Evolutionary conservation across 2,113 vertebrate genomes (phyloP), one percentile per base, ranked within the genome.

Genomic region (Capricornis sumatraensis): DNA sequence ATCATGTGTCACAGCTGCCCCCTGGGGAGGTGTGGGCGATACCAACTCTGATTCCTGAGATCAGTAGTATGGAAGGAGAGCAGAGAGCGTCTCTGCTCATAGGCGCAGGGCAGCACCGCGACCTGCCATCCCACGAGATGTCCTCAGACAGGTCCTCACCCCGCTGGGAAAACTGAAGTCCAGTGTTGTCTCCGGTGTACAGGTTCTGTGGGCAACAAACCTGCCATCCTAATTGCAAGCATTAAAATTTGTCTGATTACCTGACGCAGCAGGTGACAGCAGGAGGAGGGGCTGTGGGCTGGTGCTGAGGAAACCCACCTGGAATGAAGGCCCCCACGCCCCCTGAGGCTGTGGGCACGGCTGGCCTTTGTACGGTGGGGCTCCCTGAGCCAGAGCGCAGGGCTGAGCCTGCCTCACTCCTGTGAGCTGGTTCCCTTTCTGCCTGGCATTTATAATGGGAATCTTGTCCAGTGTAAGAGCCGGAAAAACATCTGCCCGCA

Each of bases 111-210:
- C 12, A 13, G 4, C 43, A 4, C 13, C 9, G 4, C 3, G 52
- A 52, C 50, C 27, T 8, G 7, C 25, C 30, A n/a, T 21, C 40
- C 0, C 1, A 0, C 1, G 50, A 19, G n/a, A 5, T 0, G 0
- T 2, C 12, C 30, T 47, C 58, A 33, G 78, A 36, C 21, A 16
- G 40, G 3, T 40, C 53, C 76, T 47, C 25, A 4, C 25, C 92
- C 11, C 0, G 71, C 86, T 11, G 9, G 40, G 13, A 13, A 30
- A n/a, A 13, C 6, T 12, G 50, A 33, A 28, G n/a, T 10, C 30
- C 27, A 5, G n/a, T 23, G 30, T 76, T 71, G 58, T 64, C 15
- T 12, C 19, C 25, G 0, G 16, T 33, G 28, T 15, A 7, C 33
- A 12, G 40, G 40, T 10, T 43, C 50, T 83, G 43, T 74, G 3